Evolutionary conservation across 2,888 invertebrate genomes (phyloP), one percentile per base, ranked within the genome.

Genomic region (Parelbella ahira): DNA sequence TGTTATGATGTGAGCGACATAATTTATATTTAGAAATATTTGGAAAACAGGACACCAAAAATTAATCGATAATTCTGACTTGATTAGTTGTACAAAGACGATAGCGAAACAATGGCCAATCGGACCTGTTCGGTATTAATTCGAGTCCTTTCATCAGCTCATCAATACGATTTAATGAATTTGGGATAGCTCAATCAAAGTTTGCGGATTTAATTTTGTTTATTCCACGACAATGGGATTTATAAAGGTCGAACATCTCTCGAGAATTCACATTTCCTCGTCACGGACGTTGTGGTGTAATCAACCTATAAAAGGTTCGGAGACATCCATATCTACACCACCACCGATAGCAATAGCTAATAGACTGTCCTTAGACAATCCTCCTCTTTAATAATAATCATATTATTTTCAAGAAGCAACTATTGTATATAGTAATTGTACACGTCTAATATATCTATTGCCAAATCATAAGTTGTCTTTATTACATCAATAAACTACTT

Each of bases 101-200:
- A 38, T 39, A 29, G 5, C 5, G 48, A 53, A 51, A 57, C 58
- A 52, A 53, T 51, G 50, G 44, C 39, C 54, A 52, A 55, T 58
- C 50, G 48, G 51, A 51, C 37, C 48, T 42, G 33, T 50, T 48
- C 51, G 45, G 54, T 51, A 58, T 60, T 60, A 58, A 59, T 60
- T 60, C 52, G 50, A 51, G 49, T 51, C 57, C 56, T 59, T 62
- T 60, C 60, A 61, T 55, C 49, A 52, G 47, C 52, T 50, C 54
- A 57, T 63, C 60, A 54, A 64, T 63, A 49, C 47, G 38, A 47
- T 52, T 50, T 53, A 53, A 51, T 53, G 51, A 51, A 49, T 53
- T 49, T 29, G 44, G 50, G 42, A 53, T 47, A 44, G 50, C 50
- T 49, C 49, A 53, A 49, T 51, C 52, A 49, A 53, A 47, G 49